These are phyloP conservation scores for Gallinago solitaria DNA, from an alignment of 2,797 vertebrate genomes.

Conservation along the genomic window DNA sequence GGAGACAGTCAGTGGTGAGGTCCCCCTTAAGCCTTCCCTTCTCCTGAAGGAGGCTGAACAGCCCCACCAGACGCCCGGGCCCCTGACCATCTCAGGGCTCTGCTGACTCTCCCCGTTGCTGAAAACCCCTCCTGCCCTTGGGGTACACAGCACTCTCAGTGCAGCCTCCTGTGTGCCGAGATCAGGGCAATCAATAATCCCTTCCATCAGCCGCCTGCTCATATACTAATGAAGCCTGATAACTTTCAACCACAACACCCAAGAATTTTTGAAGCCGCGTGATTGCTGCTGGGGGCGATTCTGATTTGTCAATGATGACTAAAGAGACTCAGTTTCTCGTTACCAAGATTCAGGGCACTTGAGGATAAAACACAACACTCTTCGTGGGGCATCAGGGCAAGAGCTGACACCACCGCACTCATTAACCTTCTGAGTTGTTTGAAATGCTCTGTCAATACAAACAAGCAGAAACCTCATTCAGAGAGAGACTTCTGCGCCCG, in stretches of 20 bases:
- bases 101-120: rapidly evolving
- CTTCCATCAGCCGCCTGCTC: not conserved
- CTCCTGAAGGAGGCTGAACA: not conserved
- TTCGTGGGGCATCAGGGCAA: not conserved
- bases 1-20: not conserved
- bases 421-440: not conserved
- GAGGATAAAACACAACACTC: not conserved
- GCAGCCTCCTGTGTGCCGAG: not conserved
- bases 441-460: not conserved
- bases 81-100: not conserved
- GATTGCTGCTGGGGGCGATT: not conserved
- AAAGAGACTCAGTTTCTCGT: not conserved
- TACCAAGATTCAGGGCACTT: not conserved
- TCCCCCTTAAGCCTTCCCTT: not conserved
- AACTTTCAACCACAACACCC: not conserved
- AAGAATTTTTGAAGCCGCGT: not conserved
- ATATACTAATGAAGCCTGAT: not conserved
- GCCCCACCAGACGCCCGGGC: not conserved
- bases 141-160: rapidly evolving
- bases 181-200: not conserved
- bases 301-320: not conserved
- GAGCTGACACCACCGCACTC: not conserved
- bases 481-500: not conserved
- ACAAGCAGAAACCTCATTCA: conserved; percentile 15
- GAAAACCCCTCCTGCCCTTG: not conserved